phyloP scores from a whole-genome alignment of 2,113 vertebrate species.

The Hypanus sabinus region DNA sequence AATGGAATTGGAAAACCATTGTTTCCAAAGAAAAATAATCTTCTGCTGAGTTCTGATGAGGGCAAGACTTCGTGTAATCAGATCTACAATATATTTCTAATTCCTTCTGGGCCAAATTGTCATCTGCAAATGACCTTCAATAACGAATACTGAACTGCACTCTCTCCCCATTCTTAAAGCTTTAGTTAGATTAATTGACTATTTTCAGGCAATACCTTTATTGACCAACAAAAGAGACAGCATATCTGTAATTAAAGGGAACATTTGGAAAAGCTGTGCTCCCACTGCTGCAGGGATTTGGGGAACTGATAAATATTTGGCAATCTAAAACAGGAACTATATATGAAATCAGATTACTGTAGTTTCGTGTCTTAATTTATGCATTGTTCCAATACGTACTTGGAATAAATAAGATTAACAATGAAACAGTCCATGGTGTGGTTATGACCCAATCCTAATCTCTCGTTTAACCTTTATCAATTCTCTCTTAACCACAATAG shows the following conservation, averaged over 20 bases:
- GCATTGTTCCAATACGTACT: not conserved
- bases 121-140: slow-evolving; percentile 41
- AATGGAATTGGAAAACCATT: not conserved
- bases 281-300: not conserved
- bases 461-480: slow-evolving; percentile 42
- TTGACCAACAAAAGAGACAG: slow-evolving; percentile 24
- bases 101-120: slow-evolving; percentile 51
- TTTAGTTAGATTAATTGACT: not conserved
- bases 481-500: slow-evolving; percentile 65
- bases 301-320: not conserved
- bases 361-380: not conserved
- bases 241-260: slow-evolving; percentile 1
- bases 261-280: not conserved
- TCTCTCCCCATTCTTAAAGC: not conserved
- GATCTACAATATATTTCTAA: slow-evolving; percentile 47
- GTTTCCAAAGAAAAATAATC: not conserved
- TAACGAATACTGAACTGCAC: not conserved
- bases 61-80: slow-evolving; percentile 21
- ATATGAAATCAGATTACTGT: not conserved
- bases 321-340: not conserved
- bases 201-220: not conserved
- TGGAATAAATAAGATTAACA: slow-evolving; percentile 40
- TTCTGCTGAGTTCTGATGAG: too few species aligned
- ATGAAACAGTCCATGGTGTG: slow-evolving; percentile 39
- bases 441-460: slow-evolving; percentile 45